Base-by-base conservation (phyloP, 2,113 vertebrate genomes). In the Leucosticte australis region DNA sequence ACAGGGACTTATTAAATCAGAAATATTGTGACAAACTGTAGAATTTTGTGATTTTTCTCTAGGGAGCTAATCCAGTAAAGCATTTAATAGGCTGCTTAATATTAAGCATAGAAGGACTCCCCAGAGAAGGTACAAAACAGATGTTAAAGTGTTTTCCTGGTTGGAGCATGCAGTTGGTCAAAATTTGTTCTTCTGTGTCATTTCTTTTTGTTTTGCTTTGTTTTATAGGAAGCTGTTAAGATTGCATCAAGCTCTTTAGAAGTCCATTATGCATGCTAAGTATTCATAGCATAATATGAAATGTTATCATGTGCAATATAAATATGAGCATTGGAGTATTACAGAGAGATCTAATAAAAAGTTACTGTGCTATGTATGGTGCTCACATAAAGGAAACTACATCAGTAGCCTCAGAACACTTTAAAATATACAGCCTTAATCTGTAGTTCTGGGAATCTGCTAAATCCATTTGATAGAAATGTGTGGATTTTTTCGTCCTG, bases 21-120 rank as follows among this genome's bases (percentile, higher is more conserved):
- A 91, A 95, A 86, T 95, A 93, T 67, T 94, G 92, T 93, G 90
- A 93, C 82, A 92, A 92, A 95, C 75, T 47, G 68, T 90, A 81
- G 67, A 91, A 83, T 90, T 75, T 67, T 69, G 55, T 90, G 42
- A 0, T 57, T 88, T 92, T 93, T 63, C 90, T 91, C 90, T n/a
- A 74, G 93, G 71, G 94, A 92, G 24, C 30, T 86, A 94, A 80
- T 92, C 60, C 87, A 91, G 83, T 63, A 90, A 97, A 95, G 50
- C 88, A 86, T 94, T 96, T 96, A 95, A 93, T 83, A 93, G 84
- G 74, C 85, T 95, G 88, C 63, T 92, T 88, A 90, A 96, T 96
- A 95, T 95, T 96, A 96, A 95, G 68, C 90, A 77, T 88, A 80
- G 50, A 90, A 95, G 59, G 59, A 73, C 84, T 96, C 89, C 83